Base-by-base conservation (phyloP, 2,113 vertebrate genomes). In the Callipepla squamata region DNA sequence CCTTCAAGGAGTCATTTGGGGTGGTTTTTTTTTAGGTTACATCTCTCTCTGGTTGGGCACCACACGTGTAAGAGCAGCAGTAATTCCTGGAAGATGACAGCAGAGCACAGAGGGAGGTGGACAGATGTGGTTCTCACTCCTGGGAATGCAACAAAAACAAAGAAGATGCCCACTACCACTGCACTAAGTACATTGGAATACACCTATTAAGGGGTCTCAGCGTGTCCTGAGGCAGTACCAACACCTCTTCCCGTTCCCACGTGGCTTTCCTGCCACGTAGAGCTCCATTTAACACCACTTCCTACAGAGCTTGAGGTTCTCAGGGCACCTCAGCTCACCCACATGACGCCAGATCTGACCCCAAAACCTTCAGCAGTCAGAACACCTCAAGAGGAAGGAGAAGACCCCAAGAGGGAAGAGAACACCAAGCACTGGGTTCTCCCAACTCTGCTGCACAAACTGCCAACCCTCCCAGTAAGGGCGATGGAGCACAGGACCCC, bases 261-360 rank as follows among this genome's bases (percentile, higher is more conserved):
- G 6, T 10, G 21, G 4, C 17, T 53, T 34, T 72, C 38, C 63
- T 5, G 51, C 13, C 0, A 1, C 34, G 58, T 22, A 44, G 32
- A 47, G 16, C 10, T 17, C 2, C 3, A 3, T 26, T 28, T 34
- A 7, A 30, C 4, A 1, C 11, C 3, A 7, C 14, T 16, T 40
- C n/a, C 62, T 44, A 6, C 26, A 45, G 5, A 2, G 11, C 40
- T 36, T 19, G 9, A 80, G 21, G 25, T 40, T 73, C 50, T 48
- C 65, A 5, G 22, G 34, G n/a, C 7, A 16, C 40, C 34, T 28
- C 12, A 62, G 25, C 40, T 26, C 15, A 58, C 13, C 28, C 26
- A 21, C 1, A 3, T 3, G 8, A n/a, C n/a, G 30, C 55, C 45
- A 30, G 16, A 32, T 2, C 28, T 25, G 38, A 23, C 28, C 53